Evolutionary conservation across 1,140 invertebrate genomes (phyloP).

Genomic region (Papilio polyxenes): DNA sequence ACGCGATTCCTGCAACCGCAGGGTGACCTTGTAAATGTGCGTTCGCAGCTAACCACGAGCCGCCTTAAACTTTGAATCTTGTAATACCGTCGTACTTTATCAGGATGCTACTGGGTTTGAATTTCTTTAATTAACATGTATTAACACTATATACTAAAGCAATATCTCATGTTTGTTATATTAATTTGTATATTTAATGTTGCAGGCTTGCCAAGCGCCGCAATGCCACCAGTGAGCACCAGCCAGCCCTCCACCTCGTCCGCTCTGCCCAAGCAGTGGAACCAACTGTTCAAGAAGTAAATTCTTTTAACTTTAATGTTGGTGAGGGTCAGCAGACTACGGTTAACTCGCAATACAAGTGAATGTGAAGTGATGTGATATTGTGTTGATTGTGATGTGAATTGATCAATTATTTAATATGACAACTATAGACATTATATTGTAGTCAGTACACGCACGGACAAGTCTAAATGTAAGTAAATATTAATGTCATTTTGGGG

Average conservation of each 20-base stretch:
- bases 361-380: slow-evolving; percentile 13
- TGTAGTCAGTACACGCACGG: not conserved
- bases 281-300: slow-evolving; percentile 68
- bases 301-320: slow-evolving; percentile 10
- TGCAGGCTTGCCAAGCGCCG: slow-evolving; percentile 56
- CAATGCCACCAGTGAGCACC: slow-evolving; percentile 46
- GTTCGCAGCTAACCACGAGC: not conserved
- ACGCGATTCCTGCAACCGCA: not conserved
- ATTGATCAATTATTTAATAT: not conserved
- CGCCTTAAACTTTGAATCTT: not conserved
- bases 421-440: not conserved
- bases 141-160: not conserved
- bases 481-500: slow-evolving; percentile 3
- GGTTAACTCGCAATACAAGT: slow-evolving; percentile 8
- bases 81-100: not conserved
- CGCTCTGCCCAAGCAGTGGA: slow-evolving; percentile 58
- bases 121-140: not conserved
- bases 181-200: slow-evolving; percentile 18
- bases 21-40: too few relatives aligned
- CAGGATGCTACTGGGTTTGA: not conserved
- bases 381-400: not conserved
- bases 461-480: not conserved
- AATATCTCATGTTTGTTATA: not conserved
- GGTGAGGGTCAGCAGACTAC: slow-evolving; percentile 4
- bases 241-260: slow-evolving; percentile 50